Evolutionary conservation across 2,888 invertebrate species (phyloP), one percentile per base, ranked within the genome.

Genomic region (Netelia virgata): DNA sequence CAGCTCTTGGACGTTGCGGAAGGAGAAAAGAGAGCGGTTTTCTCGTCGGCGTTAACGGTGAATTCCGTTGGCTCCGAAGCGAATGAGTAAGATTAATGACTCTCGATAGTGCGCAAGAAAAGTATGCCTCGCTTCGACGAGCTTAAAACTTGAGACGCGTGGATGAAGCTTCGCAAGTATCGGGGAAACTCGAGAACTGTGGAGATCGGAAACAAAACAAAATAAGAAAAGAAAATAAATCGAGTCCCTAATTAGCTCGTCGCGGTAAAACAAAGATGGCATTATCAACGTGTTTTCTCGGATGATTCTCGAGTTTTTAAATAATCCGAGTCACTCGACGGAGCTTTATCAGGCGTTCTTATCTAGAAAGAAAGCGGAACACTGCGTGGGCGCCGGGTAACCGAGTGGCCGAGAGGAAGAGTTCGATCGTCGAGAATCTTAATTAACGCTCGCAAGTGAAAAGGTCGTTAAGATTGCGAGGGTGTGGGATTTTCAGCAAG

Each of bases 71-170:
- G 68, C 70, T 57, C 43, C 23, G 36, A 78, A 72, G 57, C 73
- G 50, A 75, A 53, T 74, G 75, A 81, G 72, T 75, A 61, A 85
- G 85, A 85, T 85, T 85, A 83, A 85, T 80, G 80, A 81, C 73
- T 74, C 73, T 59, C 84, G 84, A 84, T 84, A 84, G 77, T 59
- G 43, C 23, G 73, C 47, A 20, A 77, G 36, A 77, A 73, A 57
- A 57, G 9, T 16, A 63, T 63, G n/a, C 16, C 14, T 68, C 53
- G 28, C 41, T 53, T 47, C 41, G 1, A 72, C 23, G 47, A 68
- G 73, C 53, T 10, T 47, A 9, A 57, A 64, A 72, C 61, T 64
- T 53, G 43, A 50, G 3, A 70, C 36, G 16, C 36, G 10, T 28
- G 59, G 47, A 76, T 50, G 69, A 77, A 69, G n/a, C 57, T 16